Base-by-base conservation (phyloP, 1,140 invertebrate genomes). In the Nebria ingens region DNA sequence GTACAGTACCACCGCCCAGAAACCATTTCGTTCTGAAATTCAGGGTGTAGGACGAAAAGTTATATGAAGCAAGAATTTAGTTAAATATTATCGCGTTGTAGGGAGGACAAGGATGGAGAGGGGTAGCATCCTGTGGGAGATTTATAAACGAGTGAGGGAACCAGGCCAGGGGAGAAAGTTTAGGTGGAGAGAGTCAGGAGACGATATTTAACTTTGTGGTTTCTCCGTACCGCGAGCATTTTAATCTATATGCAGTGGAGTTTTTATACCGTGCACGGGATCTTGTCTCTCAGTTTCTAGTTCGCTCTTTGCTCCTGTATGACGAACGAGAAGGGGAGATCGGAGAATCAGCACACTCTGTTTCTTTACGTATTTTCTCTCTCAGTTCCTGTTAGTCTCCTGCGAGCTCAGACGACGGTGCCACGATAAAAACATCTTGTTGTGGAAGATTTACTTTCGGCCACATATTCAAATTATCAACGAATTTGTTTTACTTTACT, bases 401-500 rank as follows among this genome's bases (percentile, higher is more conserved):
- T 17, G 40, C 40, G 6, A 17, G 9, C 40, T 12, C 40, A 22
- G 15, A 67, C 65, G 64, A 65, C 63, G 67, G 56, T 45, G 40
- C 40, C 52, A 66, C 65, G 67, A 69, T 69, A 69, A 69, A 69
- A 69, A 69, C 67, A 69, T 69, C 67, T 69, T 69, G 67, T 69
- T 66, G 64, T 64, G 59, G 56, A 63, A 69, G 67, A 68, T 69
- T 69, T 67, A 68, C 66, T 69, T 61, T 63, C 65, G 63, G 61
- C 63, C 67, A 69, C 67, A 69, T 69, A 69, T 69, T 69, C 67
- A 69, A 69, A 69, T 69, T 69, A 69, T 69, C 67, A 69, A 62
- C 63, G 60, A 69, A 67, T 69, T 69, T 66, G 65, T 69, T 69
- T 69, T 69, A 65, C 67, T 66, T 69, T 51, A 17, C 40, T 12